These are phyloP conservation scores for Gorilla gorilla DNA, from an alignment of 2,113 vertebrate species.

Conservation along the genomic window DNA sequence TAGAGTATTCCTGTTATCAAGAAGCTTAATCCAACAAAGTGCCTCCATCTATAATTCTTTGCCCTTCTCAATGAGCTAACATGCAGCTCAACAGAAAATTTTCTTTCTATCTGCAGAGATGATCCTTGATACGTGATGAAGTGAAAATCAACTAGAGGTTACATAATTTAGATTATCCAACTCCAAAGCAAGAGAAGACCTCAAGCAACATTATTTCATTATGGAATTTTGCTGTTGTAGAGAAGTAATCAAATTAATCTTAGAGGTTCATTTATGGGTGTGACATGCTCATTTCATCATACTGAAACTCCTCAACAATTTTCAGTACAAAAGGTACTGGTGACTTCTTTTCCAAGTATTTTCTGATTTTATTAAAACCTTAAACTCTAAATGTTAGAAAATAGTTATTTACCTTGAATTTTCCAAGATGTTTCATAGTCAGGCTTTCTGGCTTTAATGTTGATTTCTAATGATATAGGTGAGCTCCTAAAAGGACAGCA, in stretches of 20 bases:
- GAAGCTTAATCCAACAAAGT: not conserved
- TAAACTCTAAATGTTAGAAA: not conserved
- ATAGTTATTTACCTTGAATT: constrained; percentile 23
- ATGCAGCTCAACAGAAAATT: not conserved
- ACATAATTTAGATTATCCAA: constrained; percentile 6
- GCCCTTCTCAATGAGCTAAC: not conserved
- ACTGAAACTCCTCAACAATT: not conserved
- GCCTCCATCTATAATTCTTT: not conserved
- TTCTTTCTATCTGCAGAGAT: not conserved
- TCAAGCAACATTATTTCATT: constrained; percentile 33
- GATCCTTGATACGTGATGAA: not conserved
- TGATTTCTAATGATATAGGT: constrained; percentile 20
- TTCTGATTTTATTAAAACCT: constrained; percentile 29
- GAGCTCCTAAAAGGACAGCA: not conserved
- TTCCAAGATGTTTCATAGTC: constrained; percentile 12
- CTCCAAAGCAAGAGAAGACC: not conserved
- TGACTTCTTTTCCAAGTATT: constrained; percentile 34
- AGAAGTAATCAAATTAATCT: constrained; percentile 42
- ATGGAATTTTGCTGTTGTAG: not conserved
- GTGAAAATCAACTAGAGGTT: not conserved
- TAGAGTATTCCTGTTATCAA: not conserved
- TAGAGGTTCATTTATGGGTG: constrained; percentile 9
- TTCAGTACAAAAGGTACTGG: not conserved
- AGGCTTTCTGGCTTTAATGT: not conserved
- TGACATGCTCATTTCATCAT: not conserved